Conservation (phyloP, 2,113 vertebrate species). For the Albula glossodonta region DNA sequence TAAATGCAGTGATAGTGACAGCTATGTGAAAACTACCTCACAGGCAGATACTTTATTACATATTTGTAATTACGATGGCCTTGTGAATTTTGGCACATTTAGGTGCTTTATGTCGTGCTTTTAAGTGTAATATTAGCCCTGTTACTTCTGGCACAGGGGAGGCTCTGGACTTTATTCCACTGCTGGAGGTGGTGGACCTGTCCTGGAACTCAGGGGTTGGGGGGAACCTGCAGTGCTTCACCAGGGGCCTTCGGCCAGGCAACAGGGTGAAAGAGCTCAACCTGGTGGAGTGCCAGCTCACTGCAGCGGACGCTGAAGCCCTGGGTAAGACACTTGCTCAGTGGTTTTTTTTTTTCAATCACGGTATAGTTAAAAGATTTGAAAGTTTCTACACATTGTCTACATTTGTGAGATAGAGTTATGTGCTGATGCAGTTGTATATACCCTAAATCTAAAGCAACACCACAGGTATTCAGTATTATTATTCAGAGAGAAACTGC, state of each 20-base stretch:
- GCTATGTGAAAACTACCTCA: background rate
- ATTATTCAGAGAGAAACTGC: no score
- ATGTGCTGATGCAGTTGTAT: no score
- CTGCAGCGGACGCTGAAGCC: conserved; percentile 65
- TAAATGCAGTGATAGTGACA: background rate
- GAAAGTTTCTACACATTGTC: no score
- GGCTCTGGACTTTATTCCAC: conserved; percentile 62
- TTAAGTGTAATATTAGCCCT: no score
- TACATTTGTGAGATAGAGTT: no score
- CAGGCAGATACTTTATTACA: no score
- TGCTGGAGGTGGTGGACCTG: conserved; percentile 80
- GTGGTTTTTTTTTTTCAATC: no score
- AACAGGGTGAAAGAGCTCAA: conserved; percentile 72
- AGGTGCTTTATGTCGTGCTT: no score
- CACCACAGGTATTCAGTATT: no score
- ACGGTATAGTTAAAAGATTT: no score
- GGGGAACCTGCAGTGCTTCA: conserved; percentile 71
- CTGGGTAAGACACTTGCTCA: conserved; percentile 66
- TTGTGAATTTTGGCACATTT: background rate
- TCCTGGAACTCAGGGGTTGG: conserved; percentile 84
- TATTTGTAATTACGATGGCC: background rate
- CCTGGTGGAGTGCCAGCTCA: conserved; percentile 79
- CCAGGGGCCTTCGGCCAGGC: conserved; percentile 61
- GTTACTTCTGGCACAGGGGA: conserved; percentile 65
- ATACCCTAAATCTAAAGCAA: no score